These are phyloP conservation scores for Anhinga anhinga DNA, from an alignment of 2,113 vertebrate genomes.

Conservation along the genomic window DNA sequence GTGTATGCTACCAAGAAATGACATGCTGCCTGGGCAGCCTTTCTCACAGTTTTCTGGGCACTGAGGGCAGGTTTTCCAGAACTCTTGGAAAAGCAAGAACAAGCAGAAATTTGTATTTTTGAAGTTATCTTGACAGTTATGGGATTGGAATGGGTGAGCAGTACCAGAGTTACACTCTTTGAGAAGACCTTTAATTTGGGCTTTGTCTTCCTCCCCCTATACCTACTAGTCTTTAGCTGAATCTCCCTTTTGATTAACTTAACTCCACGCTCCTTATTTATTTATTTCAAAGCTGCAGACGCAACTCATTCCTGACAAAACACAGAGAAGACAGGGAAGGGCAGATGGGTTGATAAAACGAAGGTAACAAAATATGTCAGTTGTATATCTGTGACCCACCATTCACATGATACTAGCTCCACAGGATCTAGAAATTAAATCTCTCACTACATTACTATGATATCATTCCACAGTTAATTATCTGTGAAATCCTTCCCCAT, in stretches of 20 bases:
- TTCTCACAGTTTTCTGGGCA: conserved; percentile 1
- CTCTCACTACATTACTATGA: not conserved
- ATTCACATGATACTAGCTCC: not conserved
- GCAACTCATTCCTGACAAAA: not conserved
- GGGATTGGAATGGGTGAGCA: not conserved
- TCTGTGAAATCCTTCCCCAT: not conserved
- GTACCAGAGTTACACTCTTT: not conserved
- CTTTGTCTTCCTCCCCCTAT: not conserved
- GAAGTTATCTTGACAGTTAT: not conserved
- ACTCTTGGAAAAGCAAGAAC: not conserved
- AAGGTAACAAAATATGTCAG: not conserved
- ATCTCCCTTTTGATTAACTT: not conserved
- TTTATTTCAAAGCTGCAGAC: not conserved
- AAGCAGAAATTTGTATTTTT: not conserved
- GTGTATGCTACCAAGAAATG: not conserved
- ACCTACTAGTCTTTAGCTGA: not conserved
- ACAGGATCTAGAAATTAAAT: not conserved
- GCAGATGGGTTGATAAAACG: not conserved
- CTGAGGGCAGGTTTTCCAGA: not conserved
- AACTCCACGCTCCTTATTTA: not conserved
- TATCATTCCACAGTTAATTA: not conserved
- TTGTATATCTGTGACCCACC: not conserved
- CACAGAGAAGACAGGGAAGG: not conserved
- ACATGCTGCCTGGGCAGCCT: not conserved
- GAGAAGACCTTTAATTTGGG: not conserved